Conservation (phyloP, 2,797 vertebrate species). For the Smutsia gigantea region DNA sequence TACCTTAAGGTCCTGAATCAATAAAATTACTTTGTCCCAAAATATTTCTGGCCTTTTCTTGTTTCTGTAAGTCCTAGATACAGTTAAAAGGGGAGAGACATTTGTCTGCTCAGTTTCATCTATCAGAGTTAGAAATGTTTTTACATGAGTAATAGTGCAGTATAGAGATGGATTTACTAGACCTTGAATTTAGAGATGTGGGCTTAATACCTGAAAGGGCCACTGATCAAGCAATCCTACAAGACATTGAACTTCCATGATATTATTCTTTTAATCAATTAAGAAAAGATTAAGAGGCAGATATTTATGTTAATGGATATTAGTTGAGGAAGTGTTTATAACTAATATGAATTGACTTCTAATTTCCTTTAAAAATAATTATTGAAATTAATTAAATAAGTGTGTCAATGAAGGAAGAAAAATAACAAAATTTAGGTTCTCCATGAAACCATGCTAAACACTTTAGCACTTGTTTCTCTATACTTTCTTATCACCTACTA, state of each 20-base stretch:
- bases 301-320: not conserved
- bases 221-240: not conserved
- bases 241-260: not conserved
- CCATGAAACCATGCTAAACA: not conserved
- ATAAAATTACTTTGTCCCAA: not conserved
- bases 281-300: not conserved
- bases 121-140: not conserved
- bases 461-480: not conserved
- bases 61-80: not conserved
- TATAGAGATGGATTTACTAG: not conserved
- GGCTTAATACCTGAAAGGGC: not conserved
- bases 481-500: not conserved
- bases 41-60: not conserved
- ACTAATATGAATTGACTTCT: not conserved
- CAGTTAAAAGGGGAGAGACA: not conserved
- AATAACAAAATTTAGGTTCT: not conserved
- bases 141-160: not conserved
- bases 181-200: not conserved
- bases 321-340: not conserved
- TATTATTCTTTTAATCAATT: not conserved
- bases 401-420: not conserved
- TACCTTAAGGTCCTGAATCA: not conserved
- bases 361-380: not conserved
- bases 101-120: not conserved
- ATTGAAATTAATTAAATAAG: not conserved